Evolutionary conservation across 2,888 invertebrate genomes (phyloP).

Genomic region (Rhynchonema sp.): DNA sequence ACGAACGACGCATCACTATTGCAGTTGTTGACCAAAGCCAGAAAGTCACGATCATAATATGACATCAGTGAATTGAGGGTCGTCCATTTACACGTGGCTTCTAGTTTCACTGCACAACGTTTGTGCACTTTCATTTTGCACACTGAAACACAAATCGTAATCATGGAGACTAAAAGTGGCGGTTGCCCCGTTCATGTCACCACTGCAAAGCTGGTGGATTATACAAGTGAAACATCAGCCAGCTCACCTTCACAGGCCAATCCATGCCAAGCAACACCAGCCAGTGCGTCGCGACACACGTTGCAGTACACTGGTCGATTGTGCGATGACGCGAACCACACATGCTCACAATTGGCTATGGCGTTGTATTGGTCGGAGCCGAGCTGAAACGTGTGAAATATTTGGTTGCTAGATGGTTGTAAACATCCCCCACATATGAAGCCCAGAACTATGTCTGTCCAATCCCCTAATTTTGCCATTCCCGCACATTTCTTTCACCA

Average conservation of each 20-base stretch:
- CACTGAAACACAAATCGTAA: constrained; percentile 35
- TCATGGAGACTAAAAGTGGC: neutral
- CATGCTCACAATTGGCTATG: constrained; percentile 29
- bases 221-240: too few species aligned
- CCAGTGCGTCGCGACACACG: constrained; percentile 75
- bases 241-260: constrained; percentile 59
- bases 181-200: too few species aligned
- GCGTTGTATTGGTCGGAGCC: constrained; percentile 35
- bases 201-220: too few species aligned
- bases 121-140: constrained; percentile 96
- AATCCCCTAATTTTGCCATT: too few species aligned
- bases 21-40: too few species aligned
- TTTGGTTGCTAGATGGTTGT: too few species aligned
- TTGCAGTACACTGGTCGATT: constrained; percentile 90
- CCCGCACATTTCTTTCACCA: too few species aligned
- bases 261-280: constrained; percentile 80
- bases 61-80: constrained; percentile 75
- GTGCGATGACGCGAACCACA: constrained; percentile 75
- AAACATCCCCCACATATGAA: too few species aligned
- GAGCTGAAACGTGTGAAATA: constrained; percentile 39
- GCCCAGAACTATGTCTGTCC: too few species aligned
- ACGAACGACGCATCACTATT: too few species aligned
- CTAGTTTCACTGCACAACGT: constrained; percentile 51
- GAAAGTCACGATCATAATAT: too few species aligned
- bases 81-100: constrained; percentile 73